These are phyloP conservation scores for Meloidogyne chitwoodi DNA, from an alignment of 1,140 invertebrate species.

Conservation along the genomic window DNA sequence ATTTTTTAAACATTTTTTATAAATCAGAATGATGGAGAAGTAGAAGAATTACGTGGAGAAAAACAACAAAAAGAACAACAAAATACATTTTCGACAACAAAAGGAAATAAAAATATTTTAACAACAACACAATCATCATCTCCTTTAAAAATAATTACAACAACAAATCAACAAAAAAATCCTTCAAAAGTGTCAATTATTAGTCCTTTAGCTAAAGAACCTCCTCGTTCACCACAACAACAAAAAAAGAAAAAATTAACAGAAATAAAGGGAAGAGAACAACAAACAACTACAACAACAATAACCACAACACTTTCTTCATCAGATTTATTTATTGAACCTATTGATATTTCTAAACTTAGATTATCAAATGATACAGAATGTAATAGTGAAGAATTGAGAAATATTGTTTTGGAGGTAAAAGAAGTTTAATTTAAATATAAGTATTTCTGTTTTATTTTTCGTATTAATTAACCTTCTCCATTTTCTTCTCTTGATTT, in stretches of 20 bases:
- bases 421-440: no score
- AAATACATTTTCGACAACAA: background rate
- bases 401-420: slow-evolving; percentile 35
- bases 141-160: background rate
- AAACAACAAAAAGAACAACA: background rate
- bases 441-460: background rate
- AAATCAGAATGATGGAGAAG: slow-evolving; percentile 10
- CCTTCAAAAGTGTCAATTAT: background rate
- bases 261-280: background rate
- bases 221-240: background rate
- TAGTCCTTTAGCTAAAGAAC: background rate
- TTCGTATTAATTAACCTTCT: no score
- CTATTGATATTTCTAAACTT: slow-evolving; percentile 34
- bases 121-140: background rate
- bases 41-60: background rate
- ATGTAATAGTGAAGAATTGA: slow-evolving; percentile 43
- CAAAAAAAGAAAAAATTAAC: background rate
- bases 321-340: slow-evolving; percentile 25
- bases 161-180: background rate
- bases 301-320: background rate
- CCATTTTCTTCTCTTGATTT: no score
- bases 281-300: background rate
- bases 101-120: background rate
- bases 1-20: background rate
- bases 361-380: slow-evolving; percentile 47